Evolutionary conservation across 2,797 vertebrate genomes (phyloP).

Genomic region (Sebastes flavidus): DNA sequence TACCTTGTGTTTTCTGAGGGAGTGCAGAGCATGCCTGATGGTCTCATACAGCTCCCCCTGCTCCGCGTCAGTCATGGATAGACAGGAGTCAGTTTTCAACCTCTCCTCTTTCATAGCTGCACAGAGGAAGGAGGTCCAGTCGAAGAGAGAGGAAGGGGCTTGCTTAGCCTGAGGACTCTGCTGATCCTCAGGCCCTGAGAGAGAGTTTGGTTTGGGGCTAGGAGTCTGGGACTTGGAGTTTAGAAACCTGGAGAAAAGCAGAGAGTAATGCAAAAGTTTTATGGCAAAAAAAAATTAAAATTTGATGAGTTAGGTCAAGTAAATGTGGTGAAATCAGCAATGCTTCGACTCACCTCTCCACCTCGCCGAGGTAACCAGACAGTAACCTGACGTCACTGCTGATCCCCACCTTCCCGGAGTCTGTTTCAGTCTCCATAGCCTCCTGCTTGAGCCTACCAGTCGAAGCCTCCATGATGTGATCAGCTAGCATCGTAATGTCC

Average conservation of each 20-base stretch:
- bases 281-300: not conserved
- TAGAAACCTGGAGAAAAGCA: conserved; percentile 82
- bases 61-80: conserved; percentile 94
- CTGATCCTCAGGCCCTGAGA: conserved; percentile 88
- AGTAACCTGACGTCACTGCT: conserved; percentile 94
- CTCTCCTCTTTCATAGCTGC: conserved; percentile 93
- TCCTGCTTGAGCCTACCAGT: conserved; percentile 92
- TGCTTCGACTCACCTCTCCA: conserved; percentile 85
- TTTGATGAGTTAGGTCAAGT: not conserved
- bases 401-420: conserved; percentile 81
- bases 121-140: conserved; percentile 94
- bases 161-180: conserved; percentile 89
- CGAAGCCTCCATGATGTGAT: conserved; percentile 95
- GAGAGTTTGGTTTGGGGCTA: conserved; percentile 89
- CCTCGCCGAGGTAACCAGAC: conserved; percentile 94
- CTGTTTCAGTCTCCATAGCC: conserved; percentile 82
- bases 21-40: conserved; percentile 93
- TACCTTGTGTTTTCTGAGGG: conserved; percentile 98
- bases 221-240: conserved; percentile 88
- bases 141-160: conserved; percentile 87
- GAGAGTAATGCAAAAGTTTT: not conserved
- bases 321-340: not conserved
- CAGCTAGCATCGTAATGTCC: conserved; percentile 95
- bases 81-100: conserved; percentile 88
- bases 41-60: conserved; percentile 96